Evolutionary conservation across 2,888 invertebrate genomes (phyloP).

Genomic region (Hydropsyche betteni): DNA sequence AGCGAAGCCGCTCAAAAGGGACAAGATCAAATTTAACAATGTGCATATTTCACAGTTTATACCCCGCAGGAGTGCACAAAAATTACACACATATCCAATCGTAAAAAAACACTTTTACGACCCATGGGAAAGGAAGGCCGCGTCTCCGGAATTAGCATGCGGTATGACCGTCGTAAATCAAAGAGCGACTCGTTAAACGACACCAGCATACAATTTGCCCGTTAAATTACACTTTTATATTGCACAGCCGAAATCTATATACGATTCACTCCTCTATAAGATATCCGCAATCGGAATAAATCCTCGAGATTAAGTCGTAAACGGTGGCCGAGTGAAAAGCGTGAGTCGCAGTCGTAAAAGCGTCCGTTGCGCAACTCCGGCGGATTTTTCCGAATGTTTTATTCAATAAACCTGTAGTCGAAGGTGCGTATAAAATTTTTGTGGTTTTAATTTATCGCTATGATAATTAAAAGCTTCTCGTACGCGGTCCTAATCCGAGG

Average conservation of each 20-base stretch:
- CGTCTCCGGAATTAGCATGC: slow-evolving; percentile 10
- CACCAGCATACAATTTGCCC: background rate
- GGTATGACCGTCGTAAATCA: slow-evolving; percentile 23
- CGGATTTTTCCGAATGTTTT: background rate
- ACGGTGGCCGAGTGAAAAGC: slow-evolving; percentile 13
- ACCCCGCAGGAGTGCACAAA: background rate
- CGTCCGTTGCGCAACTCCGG: background rate
- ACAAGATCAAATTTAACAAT: no score
- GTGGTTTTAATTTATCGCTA: no score
- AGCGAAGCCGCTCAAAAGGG: no score
- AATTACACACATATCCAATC: slow-evolving; percentile 4
- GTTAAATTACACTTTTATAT: no score
- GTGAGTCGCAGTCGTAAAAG: background rate
- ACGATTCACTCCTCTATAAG: no score
- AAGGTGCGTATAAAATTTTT: no score
- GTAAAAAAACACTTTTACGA: slow-evolving; percentile 20
- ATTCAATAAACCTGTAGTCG: background rate
- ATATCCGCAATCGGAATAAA: background rate
- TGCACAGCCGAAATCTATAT: no score
- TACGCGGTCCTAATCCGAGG: no score
- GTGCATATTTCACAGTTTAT: background rate
- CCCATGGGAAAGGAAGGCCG: background rate
- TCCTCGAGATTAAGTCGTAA: slow-evolving; percentile 37
- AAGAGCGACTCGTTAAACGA: slow-evolving; percentile 11
- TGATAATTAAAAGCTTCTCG: no score